Evolutionary conservation across 2,888 invertebrate genomes (phyloP), one percentile per base, ranked within the genome.

Genomic region (Dolichomitus sp.): DNA sequence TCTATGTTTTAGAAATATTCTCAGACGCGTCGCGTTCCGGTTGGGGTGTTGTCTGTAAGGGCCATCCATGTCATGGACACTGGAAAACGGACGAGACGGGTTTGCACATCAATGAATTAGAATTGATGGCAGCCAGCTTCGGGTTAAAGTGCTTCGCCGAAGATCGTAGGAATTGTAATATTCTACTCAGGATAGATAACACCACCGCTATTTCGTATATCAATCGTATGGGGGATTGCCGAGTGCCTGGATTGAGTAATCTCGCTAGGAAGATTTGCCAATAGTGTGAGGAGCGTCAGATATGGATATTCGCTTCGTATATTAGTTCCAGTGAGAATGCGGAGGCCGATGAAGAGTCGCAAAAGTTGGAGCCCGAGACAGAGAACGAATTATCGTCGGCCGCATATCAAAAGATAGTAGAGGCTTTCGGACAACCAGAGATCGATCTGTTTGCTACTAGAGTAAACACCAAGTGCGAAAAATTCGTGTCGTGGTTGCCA

Each of bases 131-230:
- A 9, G 80, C 73, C 14, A 81, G 80, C 33, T 77, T 78, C 37
- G 84, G 80, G 27, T 69, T 83, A 33, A 72, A 85, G 74, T 83
- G 80, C 66, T 87, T 84, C 69, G 81, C 76, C 3, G 9, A 17
- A 5, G 11, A 78, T 7, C 45, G 69, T 0, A 12, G 11, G 5
- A 14, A 80, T 70, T 52, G 63, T 37, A 72, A 84, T 30, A 80
- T 87, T 9, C 45, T 87, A 11, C 77, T 87, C 17, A 52, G 81
- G 19, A 83, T 87, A 23, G 85, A 85, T 27, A 85, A 87, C 33
- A 86, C 83, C 1, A 85, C 84, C 0, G 83, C 82, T 12, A 50
- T 61, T 17, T 33, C 61, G 9, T 48, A 48, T 48, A 48, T 48
- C 9, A 48, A 48, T 48, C 48, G 11, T 48, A 48, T 48, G 30